Percentiles rank a stretch among this genome's conserved stretches.
Conservation (phyloP, 2,888 invertebrate genomes). For the Hemithea aestivaria region DNA sequence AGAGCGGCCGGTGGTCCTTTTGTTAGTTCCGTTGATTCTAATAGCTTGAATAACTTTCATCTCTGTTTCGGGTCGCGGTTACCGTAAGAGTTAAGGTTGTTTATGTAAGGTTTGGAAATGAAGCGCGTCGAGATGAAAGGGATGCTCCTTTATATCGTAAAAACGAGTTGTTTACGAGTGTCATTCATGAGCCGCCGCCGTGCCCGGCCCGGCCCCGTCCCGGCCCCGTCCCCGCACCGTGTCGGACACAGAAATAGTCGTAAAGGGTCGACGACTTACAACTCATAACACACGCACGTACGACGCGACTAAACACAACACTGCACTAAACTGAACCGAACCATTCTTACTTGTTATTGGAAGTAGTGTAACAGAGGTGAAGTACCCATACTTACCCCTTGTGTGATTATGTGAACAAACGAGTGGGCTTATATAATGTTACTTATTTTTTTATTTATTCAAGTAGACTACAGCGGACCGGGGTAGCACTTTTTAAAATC, state of each 20-base stretch:
- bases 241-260: not conserved
- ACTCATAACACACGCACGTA: too few relatives aligned
- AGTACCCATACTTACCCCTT: too few relatives aligned
- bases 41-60: not conserved
- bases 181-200: conserved; percentile 26
- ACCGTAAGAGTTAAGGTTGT: not conserved
- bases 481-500: too few relatives aligned
- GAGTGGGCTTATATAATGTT: too few relatives aligned
- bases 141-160: conserved; percentile 23
- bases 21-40: not conserved
- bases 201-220: conserved; percentile 7
- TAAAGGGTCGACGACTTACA: too few relatives aligned
- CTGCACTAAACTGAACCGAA: too few relatives aligned
- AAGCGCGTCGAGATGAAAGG: conserved; percentile 21
- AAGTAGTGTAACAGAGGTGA: too few relatives aligned
- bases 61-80: not conserved
- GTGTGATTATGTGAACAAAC: too few relatives aligned
- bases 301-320: too few relatives aligned
- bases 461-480: too few relatives aligned
- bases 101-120: conserved; percentile 2
- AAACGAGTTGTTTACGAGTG: conserved; percentile 26
- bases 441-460: too few relatives aligned
- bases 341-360: too few relatives aligned
- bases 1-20: not conserved
- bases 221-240: conserved; percentile 2